These are phyloP conservation scores for Nephrotoma flavescens DNA, from an alignment of 2,888 invertebrate genomes.

Conservation along the genomic window DNA sequence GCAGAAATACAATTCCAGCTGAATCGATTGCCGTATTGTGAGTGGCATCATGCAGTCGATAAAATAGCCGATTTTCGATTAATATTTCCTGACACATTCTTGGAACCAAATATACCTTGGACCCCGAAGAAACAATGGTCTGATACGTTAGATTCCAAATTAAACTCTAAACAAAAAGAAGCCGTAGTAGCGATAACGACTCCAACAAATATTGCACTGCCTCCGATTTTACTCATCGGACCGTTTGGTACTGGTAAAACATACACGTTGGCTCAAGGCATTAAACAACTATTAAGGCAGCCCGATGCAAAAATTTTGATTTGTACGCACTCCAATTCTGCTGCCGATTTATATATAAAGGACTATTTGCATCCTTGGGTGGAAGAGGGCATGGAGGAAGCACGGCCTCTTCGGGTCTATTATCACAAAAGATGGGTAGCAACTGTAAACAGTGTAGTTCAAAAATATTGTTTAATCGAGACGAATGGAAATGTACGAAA, in stretches of 20 bases:
- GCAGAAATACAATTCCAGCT: conserved; percentile 69
- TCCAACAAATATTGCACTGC: conserved; percentile 41
- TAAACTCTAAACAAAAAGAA: conserved; percentile 66
- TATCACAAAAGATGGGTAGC: conserved; percentile 66
- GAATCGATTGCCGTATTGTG: conserved; percentile 65
- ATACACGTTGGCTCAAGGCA: conserved; percentile 62
- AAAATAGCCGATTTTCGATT: conserved; percentile 52
- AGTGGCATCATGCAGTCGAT: conserved; percentile 73
- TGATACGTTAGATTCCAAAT: conserved; percentile 40
- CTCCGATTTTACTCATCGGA: conserved; percentile 58
- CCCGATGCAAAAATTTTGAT: conserved; percentile 55
- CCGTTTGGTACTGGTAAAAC: conserved; percentile 85
- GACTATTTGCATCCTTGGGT: conserved; percentile 70
- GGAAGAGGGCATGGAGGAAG: conserved; percentile 46
- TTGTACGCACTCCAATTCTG: conserved; percentile 78
- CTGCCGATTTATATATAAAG: conserved; percentile 71
- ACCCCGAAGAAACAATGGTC: conserved; percentile 54
- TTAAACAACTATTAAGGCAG: conserved; percentile 49
- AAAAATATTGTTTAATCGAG: conserved; percentile 60
- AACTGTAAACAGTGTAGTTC: conserved; percentile 56
- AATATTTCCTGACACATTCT: conserved; percentile 53
- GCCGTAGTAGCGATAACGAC: conserved; percentile 64
- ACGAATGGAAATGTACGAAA: conserved; percentile 35
- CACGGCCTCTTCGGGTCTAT: conserved; percentile 60
- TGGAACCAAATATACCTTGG: conserved; percentile 52